phyloP scores from a whole-genome alignment of 2,113 vertebrate genomes.

The Tachysurus vachellii region DNA sequence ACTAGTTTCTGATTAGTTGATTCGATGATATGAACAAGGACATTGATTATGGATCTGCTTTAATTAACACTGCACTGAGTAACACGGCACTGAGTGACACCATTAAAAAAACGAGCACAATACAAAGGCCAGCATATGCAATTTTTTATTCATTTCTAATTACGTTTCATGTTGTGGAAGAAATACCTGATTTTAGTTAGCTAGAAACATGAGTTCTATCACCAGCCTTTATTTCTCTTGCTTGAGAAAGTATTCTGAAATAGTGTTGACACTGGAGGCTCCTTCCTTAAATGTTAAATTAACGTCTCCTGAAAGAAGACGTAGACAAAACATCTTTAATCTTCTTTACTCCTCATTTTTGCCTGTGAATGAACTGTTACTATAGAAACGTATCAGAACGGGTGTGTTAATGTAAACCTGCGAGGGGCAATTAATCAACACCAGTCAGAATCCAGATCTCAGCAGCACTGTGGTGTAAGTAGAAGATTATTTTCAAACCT shows the following conservation, averaged over 20 bases:
- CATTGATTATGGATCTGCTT: background rate
- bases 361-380: background rate
- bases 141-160: background rate
- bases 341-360: background rate
- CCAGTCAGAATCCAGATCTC: background rate
- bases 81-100: too few species aligned
- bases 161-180: background rate
- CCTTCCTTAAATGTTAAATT: background rate
- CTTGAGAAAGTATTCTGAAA: background rate
- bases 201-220: background rate
- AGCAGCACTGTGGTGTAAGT: background rate
- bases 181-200: too few species aligned
- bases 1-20: background rate
- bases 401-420: background rate
- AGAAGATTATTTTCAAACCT: background rate
- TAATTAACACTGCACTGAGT: too few species aligned
- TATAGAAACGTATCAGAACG: background rate
- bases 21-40: background rate
- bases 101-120: background rate
- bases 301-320: background rate
- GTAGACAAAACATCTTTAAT: background rate
- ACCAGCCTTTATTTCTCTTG: background rate
- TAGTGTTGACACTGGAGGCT: background rate
- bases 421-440: background rate
- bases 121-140: background rate